Conservation (phyloP, 2,888 invertebrate genomes). For the Plagodis dolabraria region DNA sequence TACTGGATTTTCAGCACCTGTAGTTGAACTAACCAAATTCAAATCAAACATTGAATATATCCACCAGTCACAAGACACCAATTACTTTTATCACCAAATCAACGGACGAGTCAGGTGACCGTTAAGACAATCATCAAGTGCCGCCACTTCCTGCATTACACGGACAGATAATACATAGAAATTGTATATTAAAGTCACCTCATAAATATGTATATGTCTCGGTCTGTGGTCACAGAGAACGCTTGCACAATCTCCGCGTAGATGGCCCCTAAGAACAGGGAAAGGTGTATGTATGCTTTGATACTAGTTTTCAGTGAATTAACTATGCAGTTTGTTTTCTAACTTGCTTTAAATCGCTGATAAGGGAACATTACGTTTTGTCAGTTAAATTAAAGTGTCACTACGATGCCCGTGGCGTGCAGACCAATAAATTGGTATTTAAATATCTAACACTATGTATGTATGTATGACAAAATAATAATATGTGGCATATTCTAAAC, state of each 20-base stretch:
- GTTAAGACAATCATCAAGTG: constrained; percentile 78
- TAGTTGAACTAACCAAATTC: constrained; percentile 1
- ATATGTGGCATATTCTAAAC: too few relatives aligned
- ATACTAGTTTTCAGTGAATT: too few relatives aligned
- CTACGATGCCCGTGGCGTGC: too few relatives aligned
- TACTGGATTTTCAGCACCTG: too few relatives aligned
- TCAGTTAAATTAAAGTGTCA: too few relatives aligned
- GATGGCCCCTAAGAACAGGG: constrained; percentile 60
- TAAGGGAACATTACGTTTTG: too few relatives aligned
- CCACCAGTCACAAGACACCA: constrained; percentile 42
- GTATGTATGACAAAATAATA: too few relatives aligned
- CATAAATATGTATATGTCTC: constrained; percentile 84
- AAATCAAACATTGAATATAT: constrained; percentile 3
- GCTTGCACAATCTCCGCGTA: constrained; percentile 79
- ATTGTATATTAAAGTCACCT: constrained; percentile 83
- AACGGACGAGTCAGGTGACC: constrained; percentile 63
- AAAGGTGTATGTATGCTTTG: constrained; percentile 26
- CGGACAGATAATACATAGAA: constrained; percentile 82
- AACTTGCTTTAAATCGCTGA: too few relatives aligned
- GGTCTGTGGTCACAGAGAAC: constrained; percentile 77
- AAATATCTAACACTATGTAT: too few relatives aligned
- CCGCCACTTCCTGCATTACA: constrained; percentile 80
- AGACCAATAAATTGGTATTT: too few relatives aligned
- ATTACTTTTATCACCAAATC: constrained; percentile 59
- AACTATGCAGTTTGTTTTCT: too few relatives aligned